Conservation (phyloP, 2,888 invertebrate species). For the Ormyrus thymus region DNA sequence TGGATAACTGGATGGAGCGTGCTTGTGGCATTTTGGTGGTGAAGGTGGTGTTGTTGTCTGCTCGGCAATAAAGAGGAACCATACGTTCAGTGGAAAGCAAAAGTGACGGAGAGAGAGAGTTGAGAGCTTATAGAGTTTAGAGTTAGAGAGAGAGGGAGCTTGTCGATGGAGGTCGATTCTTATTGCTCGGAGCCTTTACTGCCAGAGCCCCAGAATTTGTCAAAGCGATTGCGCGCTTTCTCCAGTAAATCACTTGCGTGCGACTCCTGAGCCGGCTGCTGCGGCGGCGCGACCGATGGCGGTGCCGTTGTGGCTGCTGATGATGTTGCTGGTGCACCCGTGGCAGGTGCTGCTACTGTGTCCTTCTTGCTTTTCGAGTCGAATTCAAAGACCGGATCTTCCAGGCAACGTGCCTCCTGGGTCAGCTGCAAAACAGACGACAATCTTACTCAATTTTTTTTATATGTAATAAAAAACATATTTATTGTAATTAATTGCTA, state of each 20-base stretch:
- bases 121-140: conserved; percentile 2
- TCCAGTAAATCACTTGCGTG: conserved; percentile 85
- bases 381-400: conserved; percentile 78
- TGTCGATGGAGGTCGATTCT: conserved; percentile 1
- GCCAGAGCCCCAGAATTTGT: conserved; percentile 85
- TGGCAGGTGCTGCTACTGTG: conserved; percentile 28
- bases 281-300: too few relatives aligned
- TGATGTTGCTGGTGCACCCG: too few relatives aligned
- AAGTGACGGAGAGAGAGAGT: conserved; percentile 23
- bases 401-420: conserved; percentile 74
- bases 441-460: not conserved
- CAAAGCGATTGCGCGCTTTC: conserved; percentile 88
- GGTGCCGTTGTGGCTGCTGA: too few relatives aligned
- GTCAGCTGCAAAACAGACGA: conserved; percentile 2
- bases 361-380: conserved; percentile 72
- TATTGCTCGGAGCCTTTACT: conserved; percentile 48
- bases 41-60: conserved; percentile 48
- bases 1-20: conserved; percentile 73
- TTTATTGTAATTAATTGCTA: too few relatives aligned
- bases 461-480: too few relatives aligned
- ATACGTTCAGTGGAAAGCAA: conserved; percentile 20
- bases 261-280: not conserved
- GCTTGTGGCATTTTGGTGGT: conserved; percentile 67
- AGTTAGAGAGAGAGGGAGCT: conserved; percentile 11
- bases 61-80: conserved; percentile 6